A percentile compares a stretch with the other conserved stretches of the same genome.
phyloP scores from a whole-genome alignment of 2,113 vertebrate genomes.

The Dinomys branickii region DNA sequence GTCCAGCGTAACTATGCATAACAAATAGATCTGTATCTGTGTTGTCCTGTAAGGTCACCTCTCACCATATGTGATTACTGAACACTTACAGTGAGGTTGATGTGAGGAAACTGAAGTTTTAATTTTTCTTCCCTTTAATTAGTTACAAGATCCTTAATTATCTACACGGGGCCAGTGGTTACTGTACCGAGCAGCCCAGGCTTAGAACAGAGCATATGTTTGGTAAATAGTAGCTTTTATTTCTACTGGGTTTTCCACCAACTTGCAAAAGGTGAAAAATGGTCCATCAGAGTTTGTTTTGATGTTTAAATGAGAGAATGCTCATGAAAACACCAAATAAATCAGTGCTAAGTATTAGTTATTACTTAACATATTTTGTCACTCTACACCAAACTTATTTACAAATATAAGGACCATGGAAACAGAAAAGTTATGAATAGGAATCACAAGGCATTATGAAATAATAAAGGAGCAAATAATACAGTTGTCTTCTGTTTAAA shows the following conservation, averaged over 20 bases:
- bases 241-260: neutral
- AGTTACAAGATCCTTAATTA: conserved; percentile 31
- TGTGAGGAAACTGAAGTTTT: neutral
- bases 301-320: conserved; percentile 12
- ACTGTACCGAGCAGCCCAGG: neutral
- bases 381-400: conserved; percentile 9
- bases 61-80: neutral
- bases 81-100: neutral
- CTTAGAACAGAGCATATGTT: neutral
- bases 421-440: conserved; percentile 33
- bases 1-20: neutral
- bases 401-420: neutral
- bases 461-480: conserved; percentile 12
- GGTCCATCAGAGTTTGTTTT: neutral
- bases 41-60: neutral
- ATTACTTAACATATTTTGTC: neutral
- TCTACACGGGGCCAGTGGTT: neutral
- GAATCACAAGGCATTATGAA: neutral
- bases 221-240: conserved; percentile 12
- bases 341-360: neutral
- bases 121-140: conserved; percentile 34
- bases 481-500: conserved; percentile 15
- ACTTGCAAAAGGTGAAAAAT: neutral
- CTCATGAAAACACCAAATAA: neutral
- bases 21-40: neutral